phyloP scores from a whole-genome alignment of 1,140 invertebrate species.

The Tribolium castaneum region DNA sequence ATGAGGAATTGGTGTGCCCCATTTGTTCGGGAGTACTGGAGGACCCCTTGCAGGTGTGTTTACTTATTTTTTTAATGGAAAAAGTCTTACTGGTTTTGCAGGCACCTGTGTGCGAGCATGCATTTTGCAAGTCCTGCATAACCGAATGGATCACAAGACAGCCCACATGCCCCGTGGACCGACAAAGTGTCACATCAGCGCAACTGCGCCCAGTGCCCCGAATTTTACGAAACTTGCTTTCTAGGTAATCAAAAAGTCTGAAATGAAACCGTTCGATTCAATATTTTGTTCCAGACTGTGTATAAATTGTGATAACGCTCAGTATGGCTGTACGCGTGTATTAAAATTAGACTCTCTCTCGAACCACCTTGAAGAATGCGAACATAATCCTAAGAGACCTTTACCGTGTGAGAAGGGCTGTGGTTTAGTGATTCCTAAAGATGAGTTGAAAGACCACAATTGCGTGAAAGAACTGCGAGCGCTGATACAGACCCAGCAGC shows the following conservation, averaged over 20 bases:
- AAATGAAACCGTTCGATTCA: background rate
- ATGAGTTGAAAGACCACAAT: constrained; percentile 94
- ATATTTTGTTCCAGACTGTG: constrained; percentile 72
- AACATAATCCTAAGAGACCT: constrained; percentile 93
- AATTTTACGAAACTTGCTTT: constrained; percentile 90
- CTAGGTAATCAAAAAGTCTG: constrained; percentile 68
- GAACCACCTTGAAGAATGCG: constrained; percentile 90
- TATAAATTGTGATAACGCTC: constrained; percentile 91
- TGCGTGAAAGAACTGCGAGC: constrained; percentile 89
- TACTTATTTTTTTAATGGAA: too few relatives aligned
- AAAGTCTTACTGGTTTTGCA: constrained; percentile 63
- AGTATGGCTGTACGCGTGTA: constrained; percentile 85
- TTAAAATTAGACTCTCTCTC: constrained; percentile 88
- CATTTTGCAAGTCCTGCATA: constrained; percentile 93
- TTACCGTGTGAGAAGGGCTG: constrained; percentile 93
- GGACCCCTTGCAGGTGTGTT: constrained; percentile 86
- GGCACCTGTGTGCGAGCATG: constrained; percentile 95
- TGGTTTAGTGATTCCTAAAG: constrained; percentile 93
- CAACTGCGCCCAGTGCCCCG: constrained; percentile 91
- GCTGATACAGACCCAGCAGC: constrained; percentile 87
- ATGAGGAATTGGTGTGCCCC: constrained; percentile 92
- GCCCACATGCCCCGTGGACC: constrained; percentile 93
- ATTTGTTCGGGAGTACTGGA: constrained; percentile 92
- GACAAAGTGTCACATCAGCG: constrained; percentile 85
- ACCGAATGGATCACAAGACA: constrained; percentile 94